Evolutionary conservation across 2,888 invertebrate genomes (phyloP), one percentile per base, ranked within the genome.

Genomic region (Spialia ferax): DNA sequence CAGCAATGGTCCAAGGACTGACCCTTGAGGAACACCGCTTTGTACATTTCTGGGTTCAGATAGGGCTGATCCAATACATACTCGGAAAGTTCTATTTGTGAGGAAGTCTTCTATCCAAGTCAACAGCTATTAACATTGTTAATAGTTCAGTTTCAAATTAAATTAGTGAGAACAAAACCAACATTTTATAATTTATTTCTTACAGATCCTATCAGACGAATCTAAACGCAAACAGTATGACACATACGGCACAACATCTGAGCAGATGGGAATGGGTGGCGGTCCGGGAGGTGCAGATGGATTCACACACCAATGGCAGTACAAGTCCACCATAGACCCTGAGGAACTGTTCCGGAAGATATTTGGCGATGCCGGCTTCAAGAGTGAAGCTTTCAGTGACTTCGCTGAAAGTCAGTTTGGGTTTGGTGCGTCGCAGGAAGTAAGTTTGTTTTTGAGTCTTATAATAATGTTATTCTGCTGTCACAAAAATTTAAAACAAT

Each of bases 301-400:
- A 6, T 97, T 96, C 79, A 94, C 95, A 52, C 96, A 97, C 77
- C 95, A 95, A 75, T 98, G 98, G 97, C 96, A 97, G 77, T 99
- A 97, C 83, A 97, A 97, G 73, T 97, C 98, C 0, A 96, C 96
- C 8, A 96, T 99, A 75, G 98, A 99, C 87, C 99, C 99, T 0
- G 99, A 99, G 82, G 99, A 99, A 86, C 87, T 99, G 45, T 99
- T 99, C 90, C 95, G 99, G 63, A 98, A 97, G 89, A 99, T 99
- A 79, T 99, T 99, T 87, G 97, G 97, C n/a, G 96, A 97, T 76
- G 96, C 95, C 29, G 96, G 96, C 35, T 97, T 97, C 80, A 95
- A 95, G 63, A 94, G 94, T 73, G 87, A 88, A 32, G 91, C 95
- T 29, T 97, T 96, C 81, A 96, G 96, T 71, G 98, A 99, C 81